A percentile compares a stretch with the other conserved stretches of the same genome.
phyloP scores from a whole-genome alignment of 1,140 invertebrate genomes.

The Apis cerana region DNA sequence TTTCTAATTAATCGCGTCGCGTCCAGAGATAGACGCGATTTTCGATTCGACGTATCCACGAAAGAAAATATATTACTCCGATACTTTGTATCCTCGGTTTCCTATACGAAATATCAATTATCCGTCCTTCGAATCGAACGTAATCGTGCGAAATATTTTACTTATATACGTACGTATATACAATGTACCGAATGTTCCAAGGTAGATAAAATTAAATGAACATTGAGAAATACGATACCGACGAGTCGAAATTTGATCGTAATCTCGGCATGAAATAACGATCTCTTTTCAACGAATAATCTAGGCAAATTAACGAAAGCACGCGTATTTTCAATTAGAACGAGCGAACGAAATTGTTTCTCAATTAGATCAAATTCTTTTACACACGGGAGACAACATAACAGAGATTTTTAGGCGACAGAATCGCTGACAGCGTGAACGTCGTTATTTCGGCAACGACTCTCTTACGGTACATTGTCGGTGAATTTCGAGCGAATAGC shows the following conservation, averaged over 20 bases:
- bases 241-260: too few species aligned
- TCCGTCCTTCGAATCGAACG: too few species aligned
- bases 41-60: too few species aligned
- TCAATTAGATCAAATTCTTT: slow-evolving; percentile 16
- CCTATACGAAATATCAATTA: neutral
- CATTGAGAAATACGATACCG: too few species aligned
- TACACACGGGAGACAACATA: neutral
- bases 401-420: slow-evolving; percentile 37
- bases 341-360: neutral
- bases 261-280: too few species aligned
- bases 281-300: too few species aligned
- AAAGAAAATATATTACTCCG: neutral
- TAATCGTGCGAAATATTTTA: too few species aligned
- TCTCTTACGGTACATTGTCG: neutral
- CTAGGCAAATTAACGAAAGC: too few species aligned
- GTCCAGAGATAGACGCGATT: slow-evolving; percentile 39
- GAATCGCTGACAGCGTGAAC: slow-evolving; percentile 32
- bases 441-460: slow-evolving; percentile 30
- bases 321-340: too few species aligned
- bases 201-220: too few species aligned
- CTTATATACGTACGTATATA: too few species aligned
- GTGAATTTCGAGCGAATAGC: slow-evolving; percentile 26
- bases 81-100: neutral
- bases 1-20: slow-evolving; percentile 76
- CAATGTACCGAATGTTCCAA: too few species aligned